These are phyloP conservation scores for Copidosoma aretas DNA, from an alignment of 2,888 invertebrate species.

Conservation along the genomic window DNA sequence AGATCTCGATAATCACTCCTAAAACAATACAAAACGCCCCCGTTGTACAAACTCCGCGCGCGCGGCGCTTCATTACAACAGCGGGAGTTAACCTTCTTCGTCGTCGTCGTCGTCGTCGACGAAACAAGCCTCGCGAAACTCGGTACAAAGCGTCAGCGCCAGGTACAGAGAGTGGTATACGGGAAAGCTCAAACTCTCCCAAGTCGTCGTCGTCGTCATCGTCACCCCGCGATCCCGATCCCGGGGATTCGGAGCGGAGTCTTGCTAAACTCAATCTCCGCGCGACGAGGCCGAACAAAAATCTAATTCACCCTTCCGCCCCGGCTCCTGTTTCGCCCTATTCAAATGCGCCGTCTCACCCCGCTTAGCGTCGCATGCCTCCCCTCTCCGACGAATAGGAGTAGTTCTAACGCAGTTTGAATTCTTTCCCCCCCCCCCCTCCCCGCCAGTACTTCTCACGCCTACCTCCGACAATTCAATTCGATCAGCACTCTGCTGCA, in stretches of 20 bases:
- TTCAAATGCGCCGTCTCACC: slow-evolving; percentile 1
- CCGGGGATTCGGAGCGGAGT: neutral
- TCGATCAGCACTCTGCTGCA: neutral
- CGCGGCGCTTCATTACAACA: too few species aligned
- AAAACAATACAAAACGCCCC: too few species aligned
- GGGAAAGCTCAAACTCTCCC: neutral
- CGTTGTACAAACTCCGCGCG: too few species aligned
- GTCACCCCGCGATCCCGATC: neutral
- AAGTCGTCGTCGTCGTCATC: too few species aligned
- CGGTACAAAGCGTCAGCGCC: too few species aligned
- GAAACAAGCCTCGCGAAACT: too few species aligned
- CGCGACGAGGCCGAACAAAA: slow-evolving; percentile 46
- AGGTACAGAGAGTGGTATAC: too few species aligned
- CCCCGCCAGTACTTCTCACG: neutral
- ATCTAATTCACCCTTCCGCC: slow-evolving; percentile 48
- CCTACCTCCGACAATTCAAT: neutral
- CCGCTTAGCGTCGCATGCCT: neutral
- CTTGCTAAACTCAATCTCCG: slow-evolving; percentile 7
- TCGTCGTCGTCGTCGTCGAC: too few species aligned
- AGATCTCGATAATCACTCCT: too few species aligned
- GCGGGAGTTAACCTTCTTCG: too few species aligned
- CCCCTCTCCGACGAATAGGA: neutral
- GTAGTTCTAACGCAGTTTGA: neutral
- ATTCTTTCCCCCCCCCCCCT: neutral
- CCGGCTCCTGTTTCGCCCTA: neutral